Evolutionary conservation across 2,113 vertebrate genomes (phyloP).

Genomic region (Apus apus): DNA sequence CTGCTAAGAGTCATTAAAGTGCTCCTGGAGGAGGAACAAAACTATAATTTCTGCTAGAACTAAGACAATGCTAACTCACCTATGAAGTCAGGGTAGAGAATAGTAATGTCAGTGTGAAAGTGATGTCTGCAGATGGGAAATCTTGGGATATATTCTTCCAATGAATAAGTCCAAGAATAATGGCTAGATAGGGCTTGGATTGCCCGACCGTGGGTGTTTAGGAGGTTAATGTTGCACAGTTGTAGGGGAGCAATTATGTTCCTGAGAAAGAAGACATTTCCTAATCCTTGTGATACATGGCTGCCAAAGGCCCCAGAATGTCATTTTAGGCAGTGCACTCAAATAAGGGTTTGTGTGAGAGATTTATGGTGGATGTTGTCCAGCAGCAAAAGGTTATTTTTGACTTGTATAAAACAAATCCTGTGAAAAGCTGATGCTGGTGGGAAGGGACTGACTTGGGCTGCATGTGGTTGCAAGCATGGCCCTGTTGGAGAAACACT

Average conservation of each 20-base stretch:
- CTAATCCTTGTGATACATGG: not conserved
- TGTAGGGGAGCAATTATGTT: accelerated
- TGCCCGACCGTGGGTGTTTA: not conserved
- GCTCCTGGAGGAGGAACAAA: not conserved
- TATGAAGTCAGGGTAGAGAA: not conserved
- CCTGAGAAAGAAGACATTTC: not conserved
- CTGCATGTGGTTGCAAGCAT: not conserved
- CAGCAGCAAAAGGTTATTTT: not conserved
- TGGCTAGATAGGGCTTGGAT: not conserved
- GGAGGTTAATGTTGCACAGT: not conserved
- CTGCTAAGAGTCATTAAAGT: not conserved
- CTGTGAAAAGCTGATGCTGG: accelerated
- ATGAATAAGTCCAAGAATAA: not conserved
- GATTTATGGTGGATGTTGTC: not conserved
- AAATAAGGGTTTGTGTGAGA: not conserved
- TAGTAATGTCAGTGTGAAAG: not conserved
- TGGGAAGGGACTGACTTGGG: not conserved
- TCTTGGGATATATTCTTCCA: not conserved
- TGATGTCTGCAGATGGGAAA: not conserved
- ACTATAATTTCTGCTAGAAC: not conserved
- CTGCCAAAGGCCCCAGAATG: not conserved
- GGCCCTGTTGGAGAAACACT: not conserved
- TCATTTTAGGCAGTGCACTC: not conserved
- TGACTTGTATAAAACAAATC: not conserved
- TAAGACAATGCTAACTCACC: not conserved